Percentiles rank a stretch among this genome's conserved stretches.
Conservation (phyloP, 37 sponge, comb jelly and placozoan genomes). For the Lycopodina hypogea region DNA sequence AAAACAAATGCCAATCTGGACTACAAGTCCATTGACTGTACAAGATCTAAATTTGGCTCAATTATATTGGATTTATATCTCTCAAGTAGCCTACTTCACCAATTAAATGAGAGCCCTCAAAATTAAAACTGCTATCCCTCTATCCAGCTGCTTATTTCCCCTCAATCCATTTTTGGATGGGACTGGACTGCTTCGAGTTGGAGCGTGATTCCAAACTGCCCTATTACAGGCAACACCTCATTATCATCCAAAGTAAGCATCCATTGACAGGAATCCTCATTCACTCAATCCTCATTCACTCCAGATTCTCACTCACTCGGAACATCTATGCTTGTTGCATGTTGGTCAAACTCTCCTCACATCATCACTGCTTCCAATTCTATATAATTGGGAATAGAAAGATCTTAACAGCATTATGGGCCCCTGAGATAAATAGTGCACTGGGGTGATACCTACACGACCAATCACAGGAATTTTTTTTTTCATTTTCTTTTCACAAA, state of each 20-base stretch:
- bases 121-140: background rate
- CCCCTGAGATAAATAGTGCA: no score
- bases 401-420: no score
- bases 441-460: no score
- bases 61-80: background rate
- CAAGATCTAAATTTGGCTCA: background rate
- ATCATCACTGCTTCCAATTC: background rate
- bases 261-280: slow-evolving; percentile 26
- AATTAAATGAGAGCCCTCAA: background rate
- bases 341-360: slow-evolving; percentile 24
- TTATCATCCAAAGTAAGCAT: slow-evolving; percentile 36
- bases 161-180: slow-evolving; percentile 38
- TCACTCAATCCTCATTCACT: no score
- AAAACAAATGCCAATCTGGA: background rate
- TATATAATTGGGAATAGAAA: slow-evolving; percentile 15
- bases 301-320: no score
- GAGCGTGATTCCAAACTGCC: slow-evolving; percentile 9
- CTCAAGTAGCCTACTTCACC: background rate
- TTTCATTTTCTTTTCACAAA: no score
- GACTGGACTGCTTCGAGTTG: slow-evolving; percentile 30
- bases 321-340: slow-evolving; percentile 31
- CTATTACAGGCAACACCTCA: slow-evolving; percentile 19
- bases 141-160: background rate
- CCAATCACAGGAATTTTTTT: no score
- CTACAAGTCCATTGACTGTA: background rate